These are phyloP conservation scores for Silvanus unidentatus DNA, from an alignment of 2,888 invertebrate species.

Conservation along the genomic window DNA sequence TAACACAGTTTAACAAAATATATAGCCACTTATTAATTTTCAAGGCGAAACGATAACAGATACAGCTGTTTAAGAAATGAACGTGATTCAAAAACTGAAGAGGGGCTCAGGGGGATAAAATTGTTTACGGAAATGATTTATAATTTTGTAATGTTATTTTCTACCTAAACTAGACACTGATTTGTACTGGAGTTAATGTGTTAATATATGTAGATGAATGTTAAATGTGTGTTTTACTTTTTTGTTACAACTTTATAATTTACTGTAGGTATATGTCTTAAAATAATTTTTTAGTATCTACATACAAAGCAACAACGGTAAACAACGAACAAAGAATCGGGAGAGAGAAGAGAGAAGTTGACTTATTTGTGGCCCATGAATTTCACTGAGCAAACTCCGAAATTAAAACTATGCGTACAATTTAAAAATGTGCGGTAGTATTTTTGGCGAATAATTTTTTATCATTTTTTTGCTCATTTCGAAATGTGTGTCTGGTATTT, in stretches of 20 bases:
- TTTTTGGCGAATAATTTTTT: neutral
- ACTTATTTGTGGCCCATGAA: neutral
- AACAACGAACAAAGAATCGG: neutral
- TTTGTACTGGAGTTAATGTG: no score
- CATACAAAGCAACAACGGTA: neutral
- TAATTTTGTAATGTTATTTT: no score
- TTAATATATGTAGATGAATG: no score
- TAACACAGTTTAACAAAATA: conserved; percentile 1
- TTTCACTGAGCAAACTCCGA: neutral
- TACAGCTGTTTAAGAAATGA: conserved; percentile 4
- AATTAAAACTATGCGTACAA: neutral
- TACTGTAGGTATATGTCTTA: neutral
- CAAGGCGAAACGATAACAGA: conserved; percentile 5
- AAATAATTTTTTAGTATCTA: neutral
- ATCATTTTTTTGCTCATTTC: neutral
- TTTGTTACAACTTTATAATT: neutral
- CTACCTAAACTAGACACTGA: no score
- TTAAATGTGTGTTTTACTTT: neutral
- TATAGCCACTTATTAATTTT: conserved; percentile 1
- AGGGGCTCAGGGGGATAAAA: neutral
- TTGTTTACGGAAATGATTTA: conserved; percentile 1
- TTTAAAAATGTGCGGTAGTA: neutral
- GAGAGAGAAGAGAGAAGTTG: neutral
- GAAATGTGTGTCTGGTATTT: no score
- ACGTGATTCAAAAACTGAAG: neutral